A percentile compares a stretch with the other conserved stretches of the same genome.
Conservation (phyloP, 2,113 vertebrate genomes). For the Brachyhypopomus gauderio region DNA sequence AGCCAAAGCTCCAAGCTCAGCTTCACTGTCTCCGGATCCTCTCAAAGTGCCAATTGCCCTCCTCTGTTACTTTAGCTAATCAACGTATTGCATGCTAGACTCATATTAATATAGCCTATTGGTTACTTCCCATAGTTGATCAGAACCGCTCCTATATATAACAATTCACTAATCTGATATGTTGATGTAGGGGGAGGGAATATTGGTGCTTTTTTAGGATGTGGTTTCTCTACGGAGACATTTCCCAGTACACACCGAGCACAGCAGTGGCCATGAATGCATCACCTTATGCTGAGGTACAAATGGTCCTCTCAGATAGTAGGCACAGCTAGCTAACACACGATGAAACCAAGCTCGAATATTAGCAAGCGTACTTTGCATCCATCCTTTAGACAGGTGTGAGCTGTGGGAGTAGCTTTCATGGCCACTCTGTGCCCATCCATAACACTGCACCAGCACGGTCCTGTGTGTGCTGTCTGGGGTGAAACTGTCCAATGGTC, state of each 20-base stretch:
- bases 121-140: neutral
- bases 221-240: slow-evolving; percentile 68
- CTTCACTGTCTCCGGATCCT: slow-evolving; percentile 65
- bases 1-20: slow-evolving; percentile 64
- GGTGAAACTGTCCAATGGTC: slow-evolving; percentile 12
- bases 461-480: slow-evolving; percentile 5
- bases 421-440: slow-evolving; percentile 65
- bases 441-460: slow-evolving; percentile 55
- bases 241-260: slow-evolving; percentile 56
- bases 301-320: neutral
- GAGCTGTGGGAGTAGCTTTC: slow-evolving; percentile 66
- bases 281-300: slow-evolving; percentile 62
- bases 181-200: slow-evolving; percentile 39
- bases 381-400: slow-evolving; percentile 26
- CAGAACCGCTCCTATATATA: neutral
- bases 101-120: neutral
- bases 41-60: slow-evolving; percentile 55
- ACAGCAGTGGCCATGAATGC: slow-evolving; percentile 73
- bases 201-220: slow-evolving; percentile 61
- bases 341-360: slow-evolving; percentile 18
- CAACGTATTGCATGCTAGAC: neutral
- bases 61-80: slow-evolving; percentile 38
- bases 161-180: neutral
- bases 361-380: slow-evolving; percentile 7
- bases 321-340: too few relatives aligned